Evolutionary conservation across 2,888 invertebrate species (phyloP), one percentile per base, ranked within the genome.

Genomic region (Pasiphila rectangulata): DNA sequence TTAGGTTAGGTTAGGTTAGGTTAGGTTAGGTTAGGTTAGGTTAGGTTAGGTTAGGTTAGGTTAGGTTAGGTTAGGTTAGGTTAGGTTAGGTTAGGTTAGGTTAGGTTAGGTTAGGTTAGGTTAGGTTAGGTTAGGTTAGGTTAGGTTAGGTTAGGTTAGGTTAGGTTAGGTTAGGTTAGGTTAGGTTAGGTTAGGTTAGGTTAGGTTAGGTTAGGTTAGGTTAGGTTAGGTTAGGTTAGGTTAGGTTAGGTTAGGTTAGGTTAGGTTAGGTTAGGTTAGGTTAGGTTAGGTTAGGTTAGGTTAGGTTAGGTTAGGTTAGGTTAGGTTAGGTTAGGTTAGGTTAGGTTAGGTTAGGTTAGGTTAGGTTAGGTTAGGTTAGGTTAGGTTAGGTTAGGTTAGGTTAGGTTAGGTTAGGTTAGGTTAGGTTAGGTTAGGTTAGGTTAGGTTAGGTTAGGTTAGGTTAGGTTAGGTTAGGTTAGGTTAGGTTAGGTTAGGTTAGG

Each of bases 241-340:
- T 23, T 23, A 23, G 23, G 23, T 23, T 23, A 23, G 44, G 44
- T 44, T 44, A 32, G 44, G 44, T 44, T 44, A 32, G 44, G 44
- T 44, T 44, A 32, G 44, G 44, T 44, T 20, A 23, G 44, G 44
- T 44, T 37, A 32, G 44, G 44, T 44, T 37, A 32, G 43, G 44
- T 44, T 37, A 32, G 44, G 44, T 44, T 44, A 32, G 44, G 44
- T 44, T 44, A 32, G 44, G 44, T 44, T 44, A 32, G 44, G 44
- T 44, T 44, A 32, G 44, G 44, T 44, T 44, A 32, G 36, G 36
- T 44, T 44, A 23, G 44, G 36, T 37, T 44, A 32, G 44, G 44
- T 44, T 44, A 32, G 44, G 44, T 44, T 44, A 37, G 44, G 44
- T 44, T 36, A 32, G 44, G 36, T 37, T 44, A n/a, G 27, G 36